phyloP scores from a whole-genome alignment of 1,140 invertebrate genomes.

The Nymphalis io region DNA sequence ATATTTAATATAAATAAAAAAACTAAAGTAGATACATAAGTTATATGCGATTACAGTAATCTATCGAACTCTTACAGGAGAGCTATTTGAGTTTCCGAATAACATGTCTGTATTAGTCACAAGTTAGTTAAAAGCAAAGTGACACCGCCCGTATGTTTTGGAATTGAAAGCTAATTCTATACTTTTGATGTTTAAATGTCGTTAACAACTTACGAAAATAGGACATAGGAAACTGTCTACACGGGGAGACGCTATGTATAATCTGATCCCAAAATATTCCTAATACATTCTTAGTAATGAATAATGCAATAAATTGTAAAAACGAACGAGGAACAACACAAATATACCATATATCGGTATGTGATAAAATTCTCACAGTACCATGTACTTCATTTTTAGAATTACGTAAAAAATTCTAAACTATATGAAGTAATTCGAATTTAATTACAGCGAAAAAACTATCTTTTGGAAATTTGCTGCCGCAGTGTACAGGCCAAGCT shows the following conservation, averaged over 20 bases:
- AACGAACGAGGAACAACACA: no score
- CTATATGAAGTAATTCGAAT: no score
- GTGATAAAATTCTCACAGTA: no score
- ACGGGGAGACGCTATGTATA: constrained; percentile 4
- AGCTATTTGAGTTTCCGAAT: background rate
- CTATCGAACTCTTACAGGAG: background rate
- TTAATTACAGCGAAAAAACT: no score
- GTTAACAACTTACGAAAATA: constrained; percentile 21
- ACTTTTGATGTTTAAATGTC: constrained; percentile 13
- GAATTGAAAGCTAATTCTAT: constrained; percentile 5
- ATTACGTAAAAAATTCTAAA: no score
- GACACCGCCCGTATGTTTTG: constrained; percentile 7
- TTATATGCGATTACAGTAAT: background rate
- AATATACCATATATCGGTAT: no score
- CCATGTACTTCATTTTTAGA: no score
- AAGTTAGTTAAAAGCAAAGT: constrained; percentile 7
- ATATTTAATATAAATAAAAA: background rate
- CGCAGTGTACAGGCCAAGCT: no score
- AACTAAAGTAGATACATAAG: no score
- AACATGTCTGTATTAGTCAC: background rate
- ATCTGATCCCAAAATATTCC: constrained; percentile 15
- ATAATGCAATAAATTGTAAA: constrained; percentile 1
- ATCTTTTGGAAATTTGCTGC: no score
- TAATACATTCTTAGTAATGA: constrained; percentile 16
- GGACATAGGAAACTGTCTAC: constrained; percentile 11